Conservation (phyloP, 2,888 invertebrate species). For the Agrotis exclamationis region DNA sequence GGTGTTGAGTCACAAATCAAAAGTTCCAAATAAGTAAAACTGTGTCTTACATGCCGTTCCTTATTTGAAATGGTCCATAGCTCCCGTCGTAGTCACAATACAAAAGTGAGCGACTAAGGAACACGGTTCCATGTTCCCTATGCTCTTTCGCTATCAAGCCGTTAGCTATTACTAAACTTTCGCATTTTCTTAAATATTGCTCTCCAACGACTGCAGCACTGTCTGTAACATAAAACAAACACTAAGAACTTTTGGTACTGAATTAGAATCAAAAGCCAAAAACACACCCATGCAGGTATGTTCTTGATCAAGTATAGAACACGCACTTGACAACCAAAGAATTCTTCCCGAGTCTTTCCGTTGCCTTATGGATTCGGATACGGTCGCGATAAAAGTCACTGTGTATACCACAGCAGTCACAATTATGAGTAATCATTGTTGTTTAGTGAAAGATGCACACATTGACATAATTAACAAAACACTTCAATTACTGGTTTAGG, state of each 20-base stretch:
- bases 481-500: neutral
- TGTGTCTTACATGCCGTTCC: constrained; percentile 89
- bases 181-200: constrained; percentile 93
- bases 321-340: too few relatives aligned
- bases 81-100: constrained; percentile 93
- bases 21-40: constrained; percentile 1
- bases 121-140: constrained; percentile 91
- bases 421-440: neutral
- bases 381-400: neutral
- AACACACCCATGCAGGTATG: too few relatives aligned
- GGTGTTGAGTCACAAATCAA: neutral
- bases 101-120: constrained; percentile 87
- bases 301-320: too few relatives aligned
- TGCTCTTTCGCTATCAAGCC: constrained; percentile 89
- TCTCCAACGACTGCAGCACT: constrained; percentile 84
- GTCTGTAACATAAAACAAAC: constrained; percentile 80
- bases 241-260: neutral
- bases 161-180: constrained; percentile 92
- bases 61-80: constrained; percentile 90
- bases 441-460: neutral
- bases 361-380: neutral
- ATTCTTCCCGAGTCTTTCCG: too few relatives aligned
- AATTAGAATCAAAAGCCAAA: too few relatives aligned
- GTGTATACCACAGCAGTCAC: neutral
- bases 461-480: too few relatives aligned